Evolutionary conservation across 2,113 vertebrate genomes (phyloP).

Genomic region (Neotoma lepida): DNA sequence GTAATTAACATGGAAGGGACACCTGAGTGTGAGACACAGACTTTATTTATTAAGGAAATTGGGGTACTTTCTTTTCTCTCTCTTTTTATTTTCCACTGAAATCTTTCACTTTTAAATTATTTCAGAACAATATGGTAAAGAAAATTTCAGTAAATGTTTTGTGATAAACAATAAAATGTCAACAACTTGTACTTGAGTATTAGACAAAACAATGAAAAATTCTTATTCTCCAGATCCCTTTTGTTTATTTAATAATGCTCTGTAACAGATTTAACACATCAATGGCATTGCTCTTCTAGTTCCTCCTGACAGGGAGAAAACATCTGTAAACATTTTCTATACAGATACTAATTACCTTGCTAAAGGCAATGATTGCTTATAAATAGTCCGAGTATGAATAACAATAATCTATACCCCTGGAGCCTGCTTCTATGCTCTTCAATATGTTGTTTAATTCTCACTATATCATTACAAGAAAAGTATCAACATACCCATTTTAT

Average conservation of each 20-base stretch:
- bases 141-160: not conserved
- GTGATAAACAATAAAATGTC: not conserved
- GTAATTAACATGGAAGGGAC: not conserved
- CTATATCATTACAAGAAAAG: not conserved
- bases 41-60: constrained; percentile 9
- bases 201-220: not conserved
- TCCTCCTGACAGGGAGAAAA: not conserved
- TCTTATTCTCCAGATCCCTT: not conserved
- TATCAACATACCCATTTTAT: not conserved
- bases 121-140: not conserved
- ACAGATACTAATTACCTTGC: constrained; percentile 36
- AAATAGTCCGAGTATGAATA: constrained; percentile 5
- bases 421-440: not conserved
- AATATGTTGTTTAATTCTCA: not conserved
- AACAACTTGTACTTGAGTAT: not conserved
- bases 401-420: not conserved
- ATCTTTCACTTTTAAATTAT: not conserved
- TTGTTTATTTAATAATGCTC: not conserved
- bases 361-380: constrained; percentile 21
- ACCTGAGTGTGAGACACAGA: not conserved
- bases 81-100: not conserved
- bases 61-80: not conserved
- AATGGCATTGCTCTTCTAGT: not conserved
- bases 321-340: constrained; percentile 48
- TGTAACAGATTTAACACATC: not conserved